Evolutionary conservation across 2,888 invertebrate genomes (phyloP).

Genomic region (Agriopis leucophaearia): DNA sequence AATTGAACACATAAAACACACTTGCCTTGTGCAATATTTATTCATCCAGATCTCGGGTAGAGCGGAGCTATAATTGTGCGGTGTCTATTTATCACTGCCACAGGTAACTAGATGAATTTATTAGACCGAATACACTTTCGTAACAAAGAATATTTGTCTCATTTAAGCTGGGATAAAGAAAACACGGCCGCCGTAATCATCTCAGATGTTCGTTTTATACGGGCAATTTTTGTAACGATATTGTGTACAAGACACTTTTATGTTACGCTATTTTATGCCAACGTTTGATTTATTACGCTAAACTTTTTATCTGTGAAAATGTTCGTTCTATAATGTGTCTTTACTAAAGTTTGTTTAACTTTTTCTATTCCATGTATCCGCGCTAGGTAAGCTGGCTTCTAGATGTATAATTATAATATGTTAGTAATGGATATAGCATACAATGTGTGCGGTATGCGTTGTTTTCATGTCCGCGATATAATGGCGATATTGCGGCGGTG

Average conservation of each 20-base stretch:
- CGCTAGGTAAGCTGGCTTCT: slow-evolving; percentile 2
- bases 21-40: slow-evolving; percentile 56
- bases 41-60: slow-evolving; percentile 48
- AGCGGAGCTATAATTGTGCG: slow-evolving; percentile 57
- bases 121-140: slow-evolving; percentile 56
- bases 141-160: slow-evolving; percentile 57
- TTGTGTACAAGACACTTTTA: slow-evolving; percentile 30
- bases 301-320: slow-evolving; percentile 47
- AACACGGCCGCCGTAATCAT: slow-evolving; percentile 49
- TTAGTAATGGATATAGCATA: slow-evolving; percentile 10
- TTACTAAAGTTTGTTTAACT: slow-evolving; percentile 53
- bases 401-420: neutral
- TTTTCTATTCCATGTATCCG: slow-evolving; percentile 6
- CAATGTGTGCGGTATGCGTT: slow-evolving; percentile 37
- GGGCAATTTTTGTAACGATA: slow-evolving; percentile 32
- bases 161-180: slow-evolving; percentile 54
- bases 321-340: slow-evolving; percentile 46
- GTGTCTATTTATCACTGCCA: slow-evolving; percentile 65
- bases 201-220: slow-evolving; percentile 44
- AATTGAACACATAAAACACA: slow-evolving; percentile 62
- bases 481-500: slow-evolving; percentile 50
- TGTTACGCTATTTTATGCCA: slow-evolving; percentile 12
- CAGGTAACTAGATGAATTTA: slow-evolving; percentile 66
- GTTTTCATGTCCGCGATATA: slow-evolving; percentile 53
- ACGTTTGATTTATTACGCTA: slow-evolving; percentile 55